A percentile compares a stretch with the other conserved stretches of the same genome.
phyloP scores from a whole-genome alignment of 2,888 invertebrate genomes.

The Holacanthella duospinosa region DNA sequence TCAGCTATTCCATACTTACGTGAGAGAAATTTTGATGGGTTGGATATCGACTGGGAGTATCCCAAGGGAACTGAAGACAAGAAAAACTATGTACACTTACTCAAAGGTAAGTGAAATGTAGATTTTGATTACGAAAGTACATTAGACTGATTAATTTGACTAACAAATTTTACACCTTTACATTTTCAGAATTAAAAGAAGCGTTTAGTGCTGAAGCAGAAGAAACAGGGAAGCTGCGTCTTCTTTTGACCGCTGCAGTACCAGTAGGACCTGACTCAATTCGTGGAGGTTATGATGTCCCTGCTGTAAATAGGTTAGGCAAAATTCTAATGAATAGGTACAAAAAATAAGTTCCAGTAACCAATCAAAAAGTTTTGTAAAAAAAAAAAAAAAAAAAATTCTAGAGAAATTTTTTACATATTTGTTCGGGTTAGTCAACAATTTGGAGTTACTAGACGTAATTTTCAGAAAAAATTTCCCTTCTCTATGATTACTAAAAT shows the following conservation, averaged over 20 bases:
- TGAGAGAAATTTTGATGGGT: slow-evolving; percentile 73
- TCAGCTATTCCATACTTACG: slow-evolving; percentile 83
- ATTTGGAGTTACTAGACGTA: neutral
- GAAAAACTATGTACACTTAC: slow-evolving; percentile 77
- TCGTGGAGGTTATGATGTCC: slow-evolving; percentile 82
- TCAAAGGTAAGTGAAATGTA: slow-evolving; percentile 71
- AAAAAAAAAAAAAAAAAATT: no score
- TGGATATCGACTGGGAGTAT: slow-evolving; percentile 87
- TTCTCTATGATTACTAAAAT: neutral
- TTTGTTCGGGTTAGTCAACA: no score
- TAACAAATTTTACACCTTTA: no score
- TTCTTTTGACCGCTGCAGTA: slow-evolving; percentile 78
- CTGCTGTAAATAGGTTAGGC: slow-evolving; percentile 74
- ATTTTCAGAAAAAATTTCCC: neutral
- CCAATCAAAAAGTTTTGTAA: no score
- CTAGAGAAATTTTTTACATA: no score
- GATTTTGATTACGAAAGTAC: no score
- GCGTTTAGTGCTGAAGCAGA: slow-evolving; percentile 90
- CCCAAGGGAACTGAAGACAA: slow-evolving; percentile 86
- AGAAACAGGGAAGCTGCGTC: slow-evolving; percentile 70
- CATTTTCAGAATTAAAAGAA: slow-evolving; percentile 79
- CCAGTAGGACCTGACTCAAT: slow-evolving; percentile 89
- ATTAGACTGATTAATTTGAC: neutral
- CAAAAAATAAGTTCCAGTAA: no score
- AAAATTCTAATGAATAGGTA: no score